Conservation (phyloP, 2,113 vertebrate genomes). For the Pithys albifrons region DNA sequence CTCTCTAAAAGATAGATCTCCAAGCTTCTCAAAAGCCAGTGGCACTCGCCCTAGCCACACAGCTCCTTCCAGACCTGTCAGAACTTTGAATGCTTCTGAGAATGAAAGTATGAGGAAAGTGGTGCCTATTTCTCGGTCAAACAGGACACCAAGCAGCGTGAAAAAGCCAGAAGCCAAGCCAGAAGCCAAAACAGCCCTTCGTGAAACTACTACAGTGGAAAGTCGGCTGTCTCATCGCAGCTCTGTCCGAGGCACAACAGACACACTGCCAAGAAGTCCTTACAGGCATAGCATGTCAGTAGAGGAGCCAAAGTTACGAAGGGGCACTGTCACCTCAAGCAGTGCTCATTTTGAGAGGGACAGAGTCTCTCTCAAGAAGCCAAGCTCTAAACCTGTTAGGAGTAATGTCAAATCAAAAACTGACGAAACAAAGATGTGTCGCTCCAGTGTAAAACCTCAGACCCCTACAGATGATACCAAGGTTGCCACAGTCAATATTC, state of each 20-base stretch:
- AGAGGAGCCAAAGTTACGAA: slow-evolving; percentile 79
- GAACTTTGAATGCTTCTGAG: slow-evolving; percentile 83
- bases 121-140: slow-evolving; percentile 85
- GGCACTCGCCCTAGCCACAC: slow-evolving; percentile 22
- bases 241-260: slow-evolving; percentile 77
- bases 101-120: slow-evolving; percentile 89
- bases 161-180: slow-evolving; percentile 70
- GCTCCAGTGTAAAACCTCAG: slow-evolving; percentile 78
- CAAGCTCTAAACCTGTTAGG: slow-evolving; percentile 85
- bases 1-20: slow-evolving; percentile 63
- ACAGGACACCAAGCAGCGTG: slow-evolving; percentile 54
- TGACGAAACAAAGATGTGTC: slow-evolving; percentile 87
- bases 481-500: not conserved
- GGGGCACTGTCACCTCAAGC: slow-evolving; percentile 52
- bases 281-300: slow-evolving; percentile 82
- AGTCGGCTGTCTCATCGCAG: slow-evolving; percentile 73
- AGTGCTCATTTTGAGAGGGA: slow-evolving; percentile 77
- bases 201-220: slow-evolving; percentile 62
- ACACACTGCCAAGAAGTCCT: slow-evolving; percentile 72
- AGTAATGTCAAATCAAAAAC: slow-evolving; percentile 79
- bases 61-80: slow-evolving; percentile 67
- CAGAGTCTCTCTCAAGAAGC: slow-evolving; percentile 79
- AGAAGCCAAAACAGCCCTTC: slow-evolving; percentile 37
- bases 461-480: slow-evolving; percentile 71
- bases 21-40: slow-evolving; percentile 36